Percentiles rank a stretch among this genome's conserved stretches.
These are phyloP conservation scores for Lanius ludovicianus DNA, from an alignment of 2,113 vertebrate genomes.

Conservation along the genomic window DNA sequence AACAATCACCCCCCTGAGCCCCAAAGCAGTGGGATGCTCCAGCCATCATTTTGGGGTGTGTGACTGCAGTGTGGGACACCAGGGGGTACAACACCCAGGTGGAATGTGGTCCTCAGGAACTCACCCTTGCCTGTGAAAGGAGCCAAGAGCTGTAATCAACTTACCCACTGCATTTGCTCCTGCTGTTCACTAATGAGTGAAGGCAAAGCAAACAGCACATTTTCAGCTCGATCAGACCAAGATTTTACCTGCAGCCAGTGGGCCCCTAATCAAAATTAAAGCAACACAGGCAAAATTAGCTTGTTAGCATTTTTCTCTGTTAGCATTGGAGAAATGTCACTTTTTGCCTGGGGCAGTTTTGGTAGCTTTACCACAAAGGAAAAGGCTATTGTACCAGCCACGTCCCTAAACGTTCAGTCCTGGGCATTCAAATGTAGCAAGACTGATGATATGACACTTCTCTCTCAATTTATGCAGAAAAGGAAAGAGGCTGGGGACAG, in stretches of 20 bases:
- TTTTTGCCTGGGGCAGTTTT: slow-evolving; percentile 46
- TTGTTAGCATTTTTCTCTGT: slow-evolving; percentile 55
- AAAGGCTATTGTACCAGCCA: neutral
- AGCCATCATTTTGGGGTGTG: accelerated
- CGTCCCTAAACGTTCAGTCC: neutral
- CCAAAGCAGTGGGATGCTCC: neutral
- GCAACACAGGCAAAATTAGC: slow-evolving; percentile 44
- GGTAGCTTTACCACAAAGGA: slow-evolving; percentile 20
- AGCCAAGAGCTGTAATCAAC: slow-evolving; percentile 44
- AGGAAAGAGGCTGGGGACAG: neutral
- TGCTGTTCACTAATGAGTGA: slow-evolving; percentile 62
- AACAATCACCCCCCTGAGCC: neutral
- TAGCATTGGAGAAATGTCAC: slow-evolving; percentile 50
- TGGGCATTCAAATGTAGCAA: slow-evolving; percentile 12
- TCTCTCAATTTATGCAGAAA: slow-evolving; percentile 39
- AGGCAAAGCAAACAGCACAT: slow-evolving; percentile 45
- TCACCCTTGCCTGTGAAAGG: slow-evolving; percentile 11
- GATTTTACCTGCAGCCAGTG: slow-evolving; percentile 48
- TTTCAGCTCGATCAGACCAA: slow-evolving; percentile 13
- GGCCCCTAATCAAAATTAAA: slow-evolving; percentile 56
- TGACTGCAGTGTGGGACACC: neutral
- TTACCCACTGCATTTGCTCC: slow-evolving; percentile 2
- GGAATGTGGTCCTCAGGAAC: slow-evolving; percentile 25
- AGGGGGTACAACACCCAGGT: neutral
- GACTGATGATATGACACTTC: slow-evolving; percentile 29